A percentile compares a stretch with the other conserved stretches of the same genome.
phyloP scores from a whole-genome alignment of 2,888 invertebrate species.

The Pherbina coryleti region DNA sequence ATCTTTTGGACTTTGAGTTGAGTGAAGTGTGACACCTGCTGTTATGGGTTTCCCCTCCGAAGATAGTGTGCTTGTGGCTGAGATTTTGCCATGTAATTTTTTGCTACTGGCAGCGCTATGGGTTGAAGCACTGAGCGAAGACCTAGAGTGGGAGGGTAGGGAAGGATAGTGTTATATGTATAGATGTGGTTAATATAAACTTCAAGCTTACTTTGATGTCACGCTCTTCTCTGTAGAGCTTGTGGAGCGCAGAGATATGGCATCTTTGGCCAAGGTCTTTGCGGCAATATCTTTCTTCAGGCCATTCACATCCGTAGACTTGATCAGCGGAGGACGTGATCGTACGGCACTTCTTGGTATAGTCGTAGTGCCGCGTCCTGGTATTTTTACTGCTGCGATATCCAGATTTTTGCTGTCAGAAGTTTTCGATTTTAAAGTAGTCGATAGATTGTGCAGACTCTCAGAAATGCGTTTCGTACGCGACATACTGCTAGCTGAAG shows the following conservation, averaged over 20 bases:
- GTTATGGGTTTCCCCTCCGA: constrained; percentile 15
- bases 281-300: constrained; percentile 3
- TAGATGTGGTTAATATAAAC: background rate
- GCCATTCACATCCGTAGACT: constrained; percentile 27
- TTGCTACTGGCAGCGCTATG: constrained; percentile 27
- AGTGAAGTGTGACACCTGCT: background rate
- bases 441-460: constrained; percentile 40
- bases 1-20: constrained; percentile 39
- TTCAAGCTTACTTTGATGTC: constrained; percentile 39
- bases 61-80: background rate
- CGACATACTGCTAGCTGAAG: constrained; percentile 18
- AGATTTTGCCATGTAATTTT: constrained; percentile 19
- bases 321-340: constrained; percentile 9
- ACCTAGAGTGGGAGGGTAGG: background rate
- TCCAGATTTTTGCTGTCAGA: constrained; percentile 30
- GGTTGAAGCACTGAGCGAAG: constrained; percentile 11
- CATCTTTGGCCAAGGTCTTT: constrained; percentile 21
- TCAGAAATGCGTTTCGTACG: constrained; percentile 44
- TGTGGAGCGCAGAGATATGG: constrained; percentile 42
- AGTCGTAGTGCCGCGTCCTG: constrained; percentile 46
- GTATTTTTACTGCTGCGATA: background rate
- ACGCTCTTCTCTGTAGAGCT: constrained; percentile 45
- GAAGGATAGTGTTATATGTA: background rate
- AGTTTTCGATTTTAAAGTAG: constrained; percentile 36
- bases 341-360: constrained; percentile 28